A percentile compares a stretch with the other conserved stretches of the same genome.
Evolutionary conservation across 2,888 invertebrate genomes (phyloP).

Genomic region (Sphinx pinastri): DNA sequence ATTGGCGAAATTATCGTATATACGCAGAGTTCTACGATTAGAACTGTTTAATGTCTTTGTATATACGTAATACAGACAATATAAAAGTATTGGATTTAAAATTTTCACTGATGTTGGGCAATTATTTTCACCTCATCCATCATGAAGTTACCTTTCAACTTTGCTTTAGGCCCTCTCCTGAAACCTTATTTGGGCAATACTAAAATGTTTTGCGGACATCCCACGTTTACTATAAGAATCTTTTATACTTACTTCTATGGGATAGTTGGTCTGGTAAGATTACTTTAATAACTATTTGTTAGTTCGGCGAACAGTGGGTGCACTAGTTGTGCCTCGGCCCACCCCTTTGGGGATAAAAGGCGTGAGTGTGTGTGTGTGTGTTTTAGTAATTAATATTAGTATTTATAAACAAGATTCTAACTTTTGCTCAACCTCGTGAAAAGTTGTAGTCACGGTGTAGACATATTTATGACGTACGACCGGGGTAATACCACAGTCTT

Average conservation of each 20-base stretch:
- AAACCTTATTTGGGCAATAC: conserved; percentile 58
- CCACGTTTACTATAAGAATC: conserved; percentile 55
- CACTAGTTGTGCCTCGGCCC: no score
- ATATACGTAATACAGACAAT: neutral
- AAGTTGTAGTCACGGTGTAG: neutral
- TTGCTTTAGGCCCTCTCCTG: conserved; percentile 57
- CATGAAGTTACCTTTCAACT: conserved; percentile 69
- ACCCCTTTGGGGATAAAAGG: no score
- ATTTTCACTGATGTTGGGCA: neutral
- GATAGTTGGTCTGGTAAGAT: conserved; percentile 63
- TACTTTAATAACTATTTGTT: neutral
- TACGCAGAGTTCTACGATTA: no score
- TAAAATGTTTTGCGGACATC: conserved; percentile 57
- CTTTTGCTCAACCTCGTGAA: neutral
- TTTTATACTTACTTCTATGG: conserved; percentile 64
- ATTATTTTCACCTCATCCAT: neutral
- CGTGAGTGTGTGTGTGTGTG: no score
- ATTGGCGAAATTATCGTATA: neutral
- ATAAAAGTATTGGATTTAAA: neutral
- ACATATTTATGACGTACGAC: conserved; percentile 5
- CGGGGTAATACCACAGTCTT: neutral
- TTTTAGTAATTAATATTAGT: no score
- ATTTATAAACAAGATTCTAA: no score
- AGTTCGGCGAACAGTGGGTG: no score
- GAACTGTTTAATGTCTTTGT: no score